Base-by-base conservation (phyloP, 2,113 vertebrate genomes). In the Scomber japonicus region DNA sequence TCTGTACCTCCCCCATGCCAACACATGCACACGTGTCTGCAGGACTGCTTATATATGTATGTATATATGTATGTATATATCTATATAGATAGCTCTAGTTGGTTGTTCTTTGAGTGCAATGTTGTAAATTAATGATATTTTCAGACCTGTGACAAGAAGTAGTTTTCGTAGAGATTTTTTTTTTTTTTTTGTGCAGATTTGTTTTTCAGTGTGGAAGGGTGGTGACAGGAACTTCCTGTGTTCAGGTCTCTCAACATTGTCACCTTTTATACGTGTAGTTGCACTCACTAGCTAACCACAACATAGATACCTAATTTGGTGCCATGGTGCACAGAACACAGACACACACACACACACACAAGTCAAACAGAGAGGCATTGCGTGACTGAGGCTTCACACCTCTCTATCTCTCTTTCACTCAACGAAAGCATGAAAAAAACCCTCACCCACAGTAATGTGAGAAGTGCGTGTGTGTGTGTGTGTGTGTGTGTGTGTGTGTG, bases 331-430 rank as follows among this genome's bases (percentile, higher is more conserved):
- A 30, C n/a, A 78, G 46, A 74, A 66, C 80, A 67, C 24, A 69
- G 60, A 68, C 50, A 71, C 70, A 74, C 9, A 61, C 30, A 65
- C 40, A 50, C 5, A 45, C 30, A 62, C 13, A 35, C 0, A 19
- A 67, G 17, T 5, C 48, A 49, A 76, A 83, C 63, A 63, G 27
- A 70, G 72, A 10, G 14, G 54, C 83, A 80, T 93, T 84, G 92
- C 88, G 89, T 93, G 92, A 92, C 88, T 84, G 88, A 85, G 89
- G 78, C 80, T 89, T 92, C 80, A 85, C 90, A 92, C 85, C 82
- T 91, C 82, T 74, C 83, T 77, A 68, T 91, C 75, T 88, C 73
- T 82, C 80, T 89, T 83, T 91, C 85, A 84, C 82, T 88, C 78
- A 88, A 78, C 50, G 82, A 88, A 85, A 90, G 81, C 85, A 90